A percentile compares a stretch with the other conserved stretches of the same genome.
phyloP scores from a whole-genome alignment of 2,888 invertebrate species.

The Margaritifera margaritifera region DNA sequence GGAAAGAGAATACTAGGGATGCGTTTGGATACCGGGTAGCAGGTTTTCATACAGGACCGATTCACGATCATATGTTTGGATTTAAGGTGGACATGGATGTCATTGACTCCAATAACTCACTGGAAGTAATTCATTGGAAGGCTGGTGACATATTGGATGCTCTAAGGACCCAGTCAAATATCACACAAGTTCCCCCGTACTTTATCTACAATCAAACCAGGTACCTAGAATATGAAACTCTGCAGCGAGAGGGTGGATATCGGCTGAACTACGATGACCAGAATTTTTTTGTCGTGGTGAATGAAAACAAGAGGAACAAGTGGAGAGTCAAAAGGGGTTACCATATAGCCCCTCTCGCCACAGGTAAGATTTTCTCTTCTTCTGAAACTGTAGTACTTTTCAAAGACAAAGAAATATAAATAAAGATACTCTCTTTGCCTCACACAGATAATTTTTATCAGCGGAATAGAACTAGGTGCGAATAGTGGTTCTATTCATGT shows the following conservation, averaged over 20 bases:
- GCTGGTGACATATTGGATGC: slow-evolving; percentile 38
- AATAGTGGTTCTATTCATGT: too few species aligned
- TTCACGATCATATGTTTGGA: slow-evolving; percentile 54
- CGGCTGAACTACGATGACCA: slow-evolving; percentile 25
- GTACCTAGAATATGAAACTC: slow-evolving; percentile 25
- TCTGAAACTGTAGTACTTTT: too few species aligned
- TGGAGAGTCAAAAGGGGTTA: slow-evolving; percentile 28
- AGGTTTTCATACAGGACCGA: slow-evolving; percentile 38
- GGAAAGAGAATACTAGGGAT: slow-evolving; percentile 32
- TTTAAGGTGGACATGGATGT: slow-evolving; percentile 54
- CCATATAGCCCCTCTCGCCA: slow-evolving; percentile 22
- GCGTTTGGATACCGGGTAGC: slow-evolving; percentile 47
- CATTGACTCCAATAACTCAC: slow-evolving; percentile 37
- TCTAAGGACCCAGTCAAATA: slow-evolving; percentile 20
- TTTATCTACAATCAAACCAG: slow-evolving; percentile 29
- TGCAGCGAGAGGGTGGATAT: slow-evolving; percentile 20
- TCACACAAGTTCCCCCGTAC: slow-evolving; percentile 12
- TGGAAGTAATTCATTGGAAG: slow-evolving; percentile 49
- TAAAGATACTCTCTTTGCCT: too few species aligned
- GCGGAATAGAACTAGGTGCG: too few species aligned
- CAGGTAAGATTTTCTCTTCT: background rate
- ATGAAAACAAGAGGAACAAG: slow-evolving; percentile 26
- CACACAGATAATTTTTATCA: too few species aligned
- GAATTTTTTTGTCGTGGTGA: slow-evolving; percentile 28
- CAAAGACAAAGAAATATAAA: too few species aligned